Conservation (phyloP, 2,888 invertebrate species). For the Belgica antarctica region DNA sequence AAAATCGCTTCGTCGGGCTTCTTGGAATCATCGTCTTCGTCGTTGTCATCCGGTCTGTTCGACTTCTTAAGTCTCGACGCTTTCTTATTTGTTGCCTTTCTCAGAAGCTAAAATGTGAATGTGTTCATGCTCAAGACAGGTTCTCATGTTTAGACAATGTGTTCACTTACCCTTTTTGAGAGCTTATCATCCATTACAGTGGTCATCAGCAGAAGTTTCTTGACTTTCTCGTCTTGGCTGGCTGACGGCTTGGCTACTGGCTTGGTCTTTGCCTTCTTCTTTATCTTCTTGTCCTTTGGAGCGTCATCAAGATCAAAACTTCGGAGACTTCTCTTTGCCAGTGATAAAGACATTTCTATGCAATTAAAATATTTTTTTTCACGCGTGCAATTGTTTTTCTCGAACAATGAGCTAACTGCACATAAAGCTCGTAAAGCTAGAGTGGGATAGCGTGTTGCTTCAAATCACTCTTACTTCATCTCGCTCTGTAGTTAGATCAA, state of each 20-base stretch:
- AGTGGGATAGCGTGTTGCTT: too few species aligned
- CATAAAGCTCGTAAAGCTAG: too few species aligned
- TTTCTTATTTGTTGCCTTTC: neutral
- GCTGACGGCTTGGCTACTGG: neutral
- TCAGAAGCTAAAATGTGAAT: neutral
- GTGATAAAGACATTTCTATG: conserved; percentile 1
- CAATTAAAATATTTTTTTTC: too few species aligned
- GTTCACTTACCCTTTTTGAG: neutral
- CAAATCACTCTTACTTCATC: too few species aligned
- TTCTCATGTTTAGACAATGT: too few species aligned
- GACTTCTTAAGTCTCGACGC: neutral
- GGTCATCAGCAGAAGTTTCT: neutral
- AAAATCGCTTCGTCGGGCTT: neutral
- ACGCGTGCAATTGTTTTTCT: too few species aligned
- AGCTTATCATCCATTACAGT: neutral
- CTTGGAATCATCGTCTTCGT: neutral
- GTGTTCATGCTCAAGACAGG: neutral
- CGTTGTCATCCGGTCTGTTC: neutral
- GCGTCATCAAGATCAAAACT: neutral
- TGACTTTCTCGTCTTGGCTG: neutral
- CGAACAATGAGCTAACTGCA: too few species aligned
- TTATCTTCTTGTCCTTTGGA: neutral
- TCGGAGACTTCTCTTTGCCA: neutral
- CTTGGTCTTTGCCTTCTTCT: neutral
- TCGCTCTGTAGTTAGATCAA: too few species aligned